A percentile compares a stretch with the other conserved stretches of the same genome.
Evolutionary conservation across 2,888 invertebrate species (phyloP).

Genomic region (Romanomermis culicivorax): DNA sequence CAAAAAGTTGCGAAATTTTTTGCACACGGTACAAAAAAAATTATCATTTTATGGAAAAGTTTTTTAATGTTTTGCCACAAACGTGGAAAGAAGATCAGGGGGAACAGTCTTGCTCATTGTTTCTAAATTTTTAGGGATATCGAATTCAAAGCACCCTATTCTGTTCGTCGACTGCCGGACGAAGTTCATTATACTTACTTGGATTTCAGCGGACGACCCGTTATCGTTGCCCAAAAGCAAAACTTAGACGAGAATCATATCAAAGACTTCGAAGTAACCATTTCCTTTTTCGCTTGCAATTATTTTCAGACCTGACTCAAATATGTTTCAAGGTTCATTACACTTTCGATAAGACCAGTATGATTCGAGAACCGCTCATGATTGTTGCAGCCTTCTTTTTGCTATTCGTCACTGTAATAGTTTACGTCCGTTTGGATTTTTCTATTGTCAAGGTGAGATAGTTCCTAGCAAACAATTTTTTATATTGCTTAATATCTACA

Average conservation of each 20-base stretch:
- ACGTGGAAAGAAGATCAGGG: no score
- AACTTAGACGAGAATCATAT: conserved; percentile 91
- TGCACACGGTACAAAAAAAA: no score
- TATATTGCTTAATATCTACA: no score
- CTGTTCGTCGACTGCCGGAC: conserved; percentile 50
- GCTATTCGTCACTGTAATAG: conserved; percentile 68
- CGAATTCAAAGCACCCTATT: conserved; percentile 56
- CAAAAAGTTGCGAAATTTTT: no score
- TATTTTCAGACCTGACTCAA: conserved; percentile 5
- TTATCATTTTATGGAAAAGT: no score
- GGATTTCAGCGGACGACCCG: conserved; percentile 76
- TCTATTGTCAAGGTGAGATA: conserved; percentile 47
- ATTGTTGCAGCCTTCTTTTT: conserved; percentile 67
- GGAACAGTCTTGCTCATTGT: not conserved
- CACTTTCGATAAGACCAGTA: conserved; percentile 56
- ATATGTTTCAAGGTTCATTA: conserved; percentile 44
- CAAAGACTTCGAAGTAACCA: conserved; percentile 64
- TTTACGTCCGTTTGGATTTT: conserved; percentile 86
- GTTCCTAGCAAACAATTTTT: not conserved
- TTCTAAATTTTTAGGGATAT: conserved; percentile 34
- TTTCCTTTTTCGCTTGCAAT: no score
- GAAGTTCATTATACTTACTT: conserved; percentile 70
- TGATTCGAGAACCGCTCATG: conserved; percentile 79
- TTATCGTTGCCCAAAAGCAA: conserved; percentile 52
- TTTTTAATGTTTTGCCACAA: no score